Base-by-base conservation (phyloP, 2,797 vertebrate species). In the Clarias platycephalus region DNA sequence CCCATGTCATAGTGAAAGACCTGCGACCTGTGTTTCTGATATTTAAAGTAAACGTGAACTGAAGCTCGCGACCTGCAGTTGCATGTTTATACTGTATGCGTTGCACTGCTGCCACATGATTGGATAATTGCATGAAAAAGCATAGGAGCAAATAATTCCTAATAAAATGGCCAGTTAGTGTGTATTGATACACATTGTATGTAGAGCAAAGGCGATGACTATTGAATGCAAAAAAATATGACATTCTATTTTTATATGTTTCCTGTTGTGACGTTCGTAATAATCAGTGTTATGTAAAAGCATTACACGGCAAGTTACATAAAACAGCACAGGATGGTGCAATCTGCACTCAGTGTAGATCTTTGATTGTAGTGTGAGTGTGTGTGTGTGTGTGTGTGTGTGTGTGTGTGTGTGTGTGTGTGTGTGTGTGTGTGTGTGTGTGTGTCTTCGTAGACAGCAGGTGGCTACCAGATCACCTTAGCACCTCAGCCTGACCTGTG, bases 261-360 rank as follows among this genome's bases (percentile, higher is more conserved):
- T 81, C 62, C 81, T 82, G 74, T 62, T 68, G 44, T 71, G 55
- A 66, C 12, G 68, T 68, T 82, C 31, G 63, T 74, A n/a, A 62
- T 62, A 62, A 80, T 87, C 82, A 79, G 84, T 26, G 57, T 88
- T 84, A 87, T 71, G 74, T 88, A 88, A 88, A 81, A 49, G 58
- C 74, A 81, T 85, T 87, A 84, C 79, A 87, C 78, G 87, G 76
- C 49, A 72, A 72, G 76, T 86, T 86, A 84, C 81, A 86, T 86
- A 85, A 88, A 85, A 71, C 44, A 83, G 62, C 60, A 79, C 22
- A 72, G 75, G 85, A 85, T 85, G 86, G n/a, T 72, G 82, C 81
- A 83, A 80, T 83, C 70, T 77, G 75, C 28, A 60, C n/a, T 55
- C 72, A 31, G n/a, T 74, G 44, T 53, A 71, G 68, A n/a, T 71